Evolutionary conservation across 2,113 vertebrate species (phyloP).

Genomic region (Sphaerodactylus townsendi): DNA sequence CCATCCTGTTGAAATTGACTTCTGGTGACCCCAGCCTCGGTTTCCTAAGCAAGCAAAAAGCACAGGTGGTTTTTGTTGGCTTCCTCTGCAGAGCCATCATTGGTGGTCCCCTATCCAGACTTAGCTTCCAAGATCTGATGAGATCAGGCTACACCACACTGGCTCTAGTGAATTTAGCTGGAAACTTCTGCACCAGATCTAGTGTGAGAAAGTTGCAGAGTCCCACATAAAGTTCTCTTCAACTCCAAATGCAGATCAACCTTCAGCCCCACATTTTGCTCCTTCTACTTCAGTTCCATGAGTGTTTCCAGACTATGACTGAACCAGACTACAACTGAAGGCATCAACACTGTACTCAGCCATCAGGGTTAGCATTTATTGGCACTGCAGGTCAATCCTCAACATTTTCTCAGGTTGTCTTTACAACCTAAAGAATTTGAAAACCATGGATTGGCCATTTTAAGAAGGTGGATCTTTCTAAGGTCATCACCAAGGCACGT

Average conservation of each 20-base stretch:
- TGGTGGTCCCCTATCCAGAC: too few relatives aligned
- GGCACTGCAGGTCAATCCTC: not conserved
- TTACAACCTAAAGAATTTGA: not conserved
- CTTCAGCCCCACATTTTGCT: not conserved
- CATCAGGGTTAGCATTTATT: not conserved
- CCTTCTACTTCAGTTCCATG: not conserved
- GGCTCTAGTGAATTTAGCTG: not conserved
- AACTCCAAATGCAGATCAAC: not conserved
- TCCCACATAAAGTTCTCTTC: not conserved
- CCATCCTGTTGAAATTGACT: not conserved
- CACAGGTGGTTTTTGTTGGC: too few relatives aligned
- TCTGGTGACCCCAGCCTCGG: too few relatives aligned
- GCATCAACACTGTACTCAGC: not conserved
- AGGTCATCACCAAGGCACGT: accelerated
- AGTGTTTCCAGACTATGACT: not conserved
- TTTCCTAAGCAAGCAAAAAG: too few relatives aligned
- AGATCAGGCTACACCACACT: too few relatives aligned
- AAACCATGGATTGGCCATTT: not conserved
- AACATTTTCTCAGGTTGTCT: not conserved
- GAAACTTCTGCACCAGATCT: too few relatives aligned
- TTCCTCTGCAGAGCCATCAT: too few relatives aligned
- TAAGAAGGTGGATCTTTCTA: not conserved
- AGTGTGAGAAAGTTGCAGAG: too few relatives aligned
- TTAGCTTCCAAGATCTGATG: too few relatives aligned
- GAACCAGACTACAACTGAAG: too few relatives aligned